Evolutionary conservation across 2,113 vertebrate species (phyloP).

Genomic region (Calidris pugnax): DNA sequence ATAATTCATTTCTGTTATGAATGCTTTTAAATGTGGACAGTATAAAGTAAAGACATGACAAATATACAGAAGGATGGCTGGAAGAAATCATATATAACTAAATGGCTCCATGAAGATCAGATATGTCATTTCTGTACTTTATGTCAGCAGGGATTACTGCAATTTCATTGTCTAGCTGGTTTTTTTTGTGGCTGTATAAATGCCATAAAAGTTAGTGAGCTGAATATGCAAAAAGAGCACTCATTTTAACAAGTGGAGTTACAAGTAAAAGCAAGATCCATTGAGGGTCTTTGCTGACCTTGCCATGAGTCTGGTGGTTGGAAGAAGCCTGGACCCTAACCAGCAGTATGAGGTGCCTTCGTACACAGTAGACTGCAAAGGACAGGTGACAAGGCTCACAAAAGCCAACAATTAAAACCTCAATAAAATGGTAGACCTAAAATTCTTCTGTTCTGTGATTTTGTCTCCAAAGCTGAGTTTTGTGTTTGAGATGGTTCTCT

Average conservation of each 20-base stretch:
- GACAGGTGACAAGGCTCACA: background rate
- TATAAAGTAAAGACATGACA: background rate
- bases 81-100: background rate
- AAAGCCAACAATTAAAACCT: background rate
- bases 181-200: background rate
- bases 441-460: background rate
- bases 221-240: background rate
- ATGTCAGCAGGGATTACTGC: background rate
- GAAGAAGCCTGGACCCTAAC: background rate
- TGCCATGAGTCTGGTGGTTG: background rate
- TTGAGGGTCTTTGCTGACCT: background rate
- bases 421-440: background rate
- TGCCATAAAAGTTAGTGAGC: background rate
- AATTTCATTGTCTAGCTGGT: background rate
- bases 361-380: background rate
- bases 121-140: background rate
- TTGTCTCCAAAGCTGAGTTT: background rate
- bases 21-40: background rate
- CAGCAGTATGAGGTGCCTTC: background rate
- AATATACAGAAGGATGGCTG: background rate
- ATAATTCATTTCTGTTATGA: conserved; percentile 3
- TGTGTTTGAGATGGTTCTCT: background rate
- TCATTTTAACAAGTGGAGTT: background rate
- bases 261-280: background rate
- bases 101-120: background rate